Conservation (phyloP, 2,113 vertebrate genomes). For the Cryptotis parvus region DNA sequence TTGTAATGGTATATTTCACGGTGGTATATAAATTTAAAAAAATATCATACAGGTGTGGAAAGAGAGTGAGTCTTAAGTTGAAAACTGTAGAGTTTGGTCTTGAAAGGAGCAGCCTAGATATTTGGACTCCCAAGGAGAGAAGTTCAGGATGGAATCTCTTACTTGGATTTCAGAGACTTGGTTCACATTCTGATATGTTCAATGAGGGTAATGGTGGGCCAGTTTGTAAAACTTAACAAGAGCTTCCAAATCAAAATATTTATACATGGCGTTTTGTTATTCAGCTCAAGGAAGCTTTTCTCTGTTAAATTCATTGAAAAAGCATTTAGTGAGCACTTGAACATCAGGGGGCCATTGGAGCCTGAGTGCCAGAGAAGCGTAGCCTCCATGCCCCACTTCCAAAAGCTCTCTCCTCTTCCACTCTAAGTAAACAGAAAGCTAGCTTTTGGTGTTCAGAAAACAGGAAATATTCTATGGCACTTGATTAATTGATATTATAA, state of each 20-base stretch:
- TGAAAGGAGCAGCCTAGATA: rapidly evolving
- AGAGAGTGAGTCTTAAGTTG: too few species aligned
- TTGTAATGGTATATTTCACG: too few species aligned
- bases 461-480: not conserved
- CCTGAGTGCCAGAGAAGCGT: not conserved
- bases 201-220: not conserved
- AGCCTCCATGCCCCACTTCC: not conserved
- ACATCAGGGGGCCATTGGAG: not conserved
- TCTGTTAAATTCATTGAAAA: not conserved
- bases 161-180: not conserved
- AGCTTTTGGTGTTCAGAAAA: not conserved
- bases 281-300: not conserved
- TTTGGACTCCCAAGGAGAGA: not conserved
- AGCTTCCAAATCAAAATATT: not conserved
- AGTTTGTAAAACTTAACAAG: not conserved
- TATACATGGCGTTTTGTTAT: not conserved
- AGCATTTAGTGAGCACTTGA: not conserved
- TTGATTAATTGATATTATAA: not conserved
- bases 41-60: too few species aligned
- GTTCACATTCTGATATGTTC: not conserved
- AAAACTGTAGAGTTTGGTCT: not conserved
- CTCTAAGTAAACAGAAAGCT: not conserved
- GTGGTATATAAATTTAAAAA: too few species aligned
- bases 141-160: not conserved
- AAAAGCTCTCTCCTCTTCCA: not conserved